These are phyloP conservation scores for Drosophila cyrtoloma DNA, from an alignment of 2,888 invertebrate genomes.

Conservation along the genomic window DNA sequence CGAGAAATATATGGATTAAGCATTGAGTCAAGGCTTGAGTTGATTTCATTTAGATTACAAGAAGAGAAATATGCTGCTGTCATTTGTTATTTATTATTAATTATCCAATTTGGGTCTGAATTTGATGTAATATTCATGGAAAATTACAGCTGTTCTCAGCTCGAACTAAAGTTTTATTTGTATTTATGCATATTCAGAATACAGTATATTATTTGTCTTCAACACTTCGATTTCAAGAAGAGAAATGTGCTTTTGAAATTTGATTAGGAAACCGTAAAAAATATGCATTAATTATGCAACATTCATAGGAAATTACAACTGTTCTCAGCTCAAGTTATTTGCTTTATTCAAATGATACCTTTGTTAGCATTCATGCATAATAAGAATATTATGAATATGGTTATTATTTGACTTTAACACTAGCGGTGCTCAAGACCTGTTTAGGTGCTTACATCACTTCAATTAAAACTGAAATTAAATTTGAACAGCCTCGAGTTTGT, in stretches of 20 bases:
- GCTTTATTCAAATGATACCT: neutral
- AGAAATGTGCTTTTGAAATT: neutral
- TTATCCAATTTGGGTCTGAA: neutral
- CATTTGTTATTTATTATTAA: neutral
- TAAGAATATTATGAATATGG: neutral
- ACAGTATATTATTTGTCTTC: neutral
- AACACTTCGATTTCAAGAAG: neutral
- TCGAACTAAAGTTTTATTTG: neutral
- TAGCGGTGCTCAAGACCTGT: constrained; percentile 23
- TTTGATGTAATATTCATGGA: neutral
- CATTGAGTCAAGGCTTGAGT: constrained; percentile 23
- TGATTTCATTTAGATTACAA: constrained; percentile 8
- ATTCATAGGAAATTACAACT: neutral
- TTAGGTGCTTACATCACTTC: constrained; percentile 48
- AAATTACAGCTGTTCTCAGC: neutral
- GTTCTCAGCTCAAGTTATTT: neutral
- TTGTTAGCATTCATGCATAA: neutral
- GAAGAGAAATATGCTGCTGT: neutral
- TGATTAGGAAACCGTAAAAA: neutral
- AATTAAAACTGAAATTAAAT: constrained; percentile 26
- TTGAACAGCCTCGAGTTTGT: constrained; percentile 31
- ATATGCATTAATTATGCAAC: neutral
- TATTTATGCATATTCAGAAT: neutral
- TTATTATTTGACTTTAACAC: neutral
- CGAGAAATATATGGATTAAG: constrained; percentile 6